A percentile compares a stretch with the other conserved stretches of the same genome.
phyloP scores from a whole-genome alignment of 2,888 invertebrate genomes.

The Carcina quercana region DNA sequence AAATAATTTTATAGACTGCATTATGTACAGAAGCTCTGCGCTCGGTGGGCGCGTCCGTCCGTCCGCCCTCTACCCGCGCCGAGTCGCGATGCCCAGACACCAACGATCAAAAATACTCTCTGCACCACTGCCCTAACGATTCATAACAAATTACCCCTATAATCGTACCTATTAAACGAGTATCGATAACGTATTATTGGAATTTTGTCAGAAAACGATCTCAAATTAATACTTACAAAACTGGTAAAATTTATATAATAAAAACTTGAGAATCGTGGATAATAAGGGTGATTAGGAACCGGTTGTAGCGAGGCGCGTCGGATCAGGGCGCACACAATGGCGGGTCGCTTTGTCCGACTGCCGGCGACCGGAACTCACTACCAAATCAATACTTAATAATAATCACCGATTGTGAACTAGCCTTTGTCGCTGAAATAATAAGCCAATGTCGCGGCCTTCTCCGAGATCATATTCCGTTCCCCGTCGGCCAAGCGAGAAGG shows the following conservation, averaged over 20 bases:
- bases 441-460: constrained; percentile 56
- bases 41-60: constrained; percentile 27
- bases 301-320: constrained; percentile 37
- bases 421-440: constrained; percentile 52
- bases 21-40: constrained; percentile 67
- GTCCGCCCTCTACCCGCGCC: constrained; percentile 24
- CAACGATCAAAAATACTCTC: not conserved
- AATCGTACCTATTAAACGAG: constrained; percentile 19
- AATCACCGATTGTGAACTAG: constrained; percentile 53
- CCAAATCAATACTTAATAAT: constrained; percentile 51
- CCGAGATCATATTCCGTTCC: constrained; percentile 40
- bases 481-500: constrained; percentile 30
- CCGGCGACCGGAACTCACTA: constrained; percentile 33
- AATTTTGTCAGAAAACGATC: constrained; percentile 21
- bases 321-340: constrained; percentile 43
- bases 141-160: constrained; percentile 48
- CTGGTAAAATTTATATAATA: constrained; percentile 29
- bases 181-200: constrained; percentile 28
- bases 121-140: constrained; percentile 31
- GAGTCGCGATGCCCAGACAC: not conserved
- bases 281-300: constrained; percentile 49
- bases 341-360: constrained; percentile 30
- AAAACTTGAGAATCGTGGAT: constrained; percentile 33
- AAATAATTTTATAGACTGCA: constrained; percentile 65
- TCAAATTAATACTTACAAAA: constrained; percentile 25